phyloP scores from a whole-genome alignment of 2,797 vertebrate species.

The Pangasius macronema region DNA sequence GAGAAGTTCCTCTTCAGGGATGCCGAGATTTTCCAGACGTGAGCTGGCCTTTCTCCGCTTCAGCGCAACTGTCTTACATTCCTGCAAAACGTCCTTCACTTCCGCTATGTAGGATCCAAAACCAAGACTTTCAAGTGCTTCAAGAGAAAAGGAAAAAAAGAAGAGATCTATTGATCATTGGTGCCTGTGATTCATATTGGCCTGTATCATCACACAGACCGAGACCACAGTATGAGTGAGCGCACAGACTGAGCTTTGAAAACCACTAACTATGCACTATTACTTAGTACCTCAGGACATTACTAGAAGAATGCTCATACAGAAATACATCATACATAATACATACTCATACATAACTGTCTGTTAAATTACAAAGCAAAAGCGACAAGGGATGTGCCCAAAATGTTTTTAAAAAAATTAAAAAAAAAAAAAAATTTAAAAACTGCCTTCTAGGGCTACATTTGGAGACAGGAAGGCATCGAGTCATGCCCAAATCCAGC shows the following conservation, averaged over 20 bases:
- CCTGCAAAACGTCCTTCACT: constrained; percentile 98
- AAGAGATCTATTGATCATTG: constrained; percentile 1
- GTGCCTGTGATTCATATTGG: not conserved
- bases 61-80: constrained; percentile 98
- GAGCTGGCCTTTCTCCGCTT: constrained; percentile 98
- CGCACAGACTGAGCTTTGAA: not conserved
- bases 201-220: not conserved
- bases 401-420: not conserved
- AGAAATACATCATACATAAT: too few relatives aligned
- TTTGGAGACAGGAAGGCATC: not conserved
- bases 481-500: not conserved
- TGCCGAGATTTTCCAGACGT: constrained; percentile 95
- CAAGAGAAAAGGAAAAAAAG: not conserved
- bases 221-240: not conserved
- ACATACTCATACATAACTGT: too few relatives aligned
- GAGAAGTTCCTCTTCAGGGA: constrained; percentile 96
- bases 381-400: not conserved
- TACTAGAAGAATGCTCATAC: not conserved
- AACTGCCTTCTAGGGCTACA: not conserved
- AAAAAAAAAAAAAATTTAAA: not conserved
- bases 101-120: constrained; percentile 97
- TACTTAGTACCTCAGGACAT: not conserved
- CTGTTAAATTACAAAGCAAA: not conserved
- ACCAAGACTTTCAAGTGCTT: constrained; percentile 96
- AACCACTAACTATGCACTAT: not conserved